Evolutionary conservation across 2,797 vertebrate genomes (phyloP).

Genomic region (Xenentodon cancila): DNA sequence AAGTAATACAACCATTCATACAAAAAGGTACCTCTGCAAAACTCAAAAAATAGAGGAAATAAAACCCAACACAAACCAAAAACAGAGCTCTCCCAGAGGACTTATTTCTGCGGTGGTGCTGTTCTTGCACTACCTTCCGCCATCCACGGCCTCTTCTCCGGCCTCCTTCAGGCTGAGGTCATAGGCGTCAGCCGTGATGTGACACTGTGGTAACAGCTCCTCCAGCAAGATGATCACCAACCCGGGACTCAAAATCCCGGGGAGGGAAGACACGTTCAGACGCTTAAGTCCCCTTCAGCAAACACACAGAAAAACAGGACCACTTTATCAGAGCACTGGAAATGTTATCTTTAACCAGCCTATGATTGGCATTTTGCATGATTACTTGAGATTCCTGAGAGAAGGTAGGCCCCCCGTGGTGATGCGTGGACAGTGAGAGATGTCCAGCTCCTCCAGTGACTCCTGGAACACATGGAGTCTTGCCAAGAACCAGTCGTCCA

Average conservation of each 20-base stretch:
- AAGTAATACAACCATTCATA: background rate
- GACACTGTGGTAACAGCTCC: conserved; percentile 88
- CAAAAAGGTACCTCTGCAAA: background rate
- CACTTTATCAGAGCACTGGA: background rate
- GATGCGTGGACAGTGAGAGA: conserved; percentile 85
- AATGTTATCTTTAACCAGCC: background rate
- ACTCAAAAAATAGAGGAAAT: background rate
- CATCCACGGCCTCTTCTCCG: background rate
- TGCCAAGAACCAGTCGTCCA: conserved; percentile 89
- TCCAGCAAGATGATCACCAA: conserved; percentile 87
- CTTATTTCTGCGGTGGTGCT: background rate
- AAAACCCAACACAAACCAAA: background rate
- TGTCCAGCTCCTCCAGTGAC: conserved; percentile 83
- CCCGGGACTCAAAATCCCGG: conserved; percentile 73
- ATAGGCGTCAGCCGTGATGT: conserved; percentile 75
- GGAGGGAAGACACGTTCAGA: conserved; percentile 85
- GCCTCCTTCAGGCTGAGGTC: conserved; percentile 47
- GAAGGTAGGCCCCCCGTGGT: conserved; percentile 84
- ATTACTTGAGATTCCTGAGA: conserved; percentile 86
- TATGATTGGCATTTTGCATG: background rate
- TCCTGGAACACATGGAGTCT: conserved; percentile 80
- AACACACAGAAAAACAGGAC: conserved; percentile 5
- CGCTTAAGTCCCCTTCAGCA: conserved; percentile 79
- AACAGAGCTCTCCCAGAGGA: background rate
- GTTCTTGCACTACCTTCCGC: background rate